These are phyloP conservation scores for Corydoras sp. DNA, from an alignment of 2,113 vertebrate genomes.

Conservation along the genomic window DNA sequence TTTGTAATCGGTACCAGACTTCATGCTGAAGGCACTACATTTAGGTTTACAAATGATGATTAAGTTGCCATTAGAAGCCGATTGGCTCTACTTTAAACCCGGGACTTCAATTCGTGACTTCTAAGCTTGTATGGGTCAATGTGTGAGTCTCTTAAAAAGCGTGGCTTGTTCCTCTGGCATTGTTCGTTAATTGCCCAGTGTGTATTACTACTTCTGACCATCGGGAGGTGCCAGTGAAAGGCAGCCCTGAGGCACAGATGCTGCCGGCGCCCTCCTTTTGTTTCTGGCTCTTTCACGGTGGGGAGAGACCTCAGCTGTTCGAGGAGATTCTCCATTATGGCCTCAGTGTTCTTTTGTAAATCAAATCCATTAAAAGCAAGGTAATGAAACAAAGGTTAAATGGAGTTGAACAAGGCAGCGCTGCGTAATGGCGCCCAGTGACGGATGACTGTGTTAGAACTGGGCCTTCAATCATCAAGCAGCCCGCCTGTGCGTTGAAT, in stretches of 20 bases:
- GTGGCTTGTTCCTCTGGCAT: no score
- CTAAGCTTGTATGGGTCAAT: neutral
- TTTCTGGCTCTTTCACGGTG: slow-evolving; percentile 61
- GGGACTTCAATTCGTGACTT: neutral
- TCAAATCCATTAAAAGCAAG: slow-evolving; percentile 75
- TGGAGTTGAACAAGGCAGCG: slow-evolving; percentile 60
- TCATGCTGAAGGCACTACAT: no score
- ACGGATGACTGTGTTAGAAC: slow-evolving; percentile 38
- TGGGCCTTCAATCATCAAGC: slow-evolving; percentile 19
- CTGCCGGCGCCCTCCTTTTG: slow-evolving; percentile 66
- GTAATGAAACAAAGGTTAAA: slow-evolving; percentile 74
- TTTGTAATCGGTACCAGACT: no score
- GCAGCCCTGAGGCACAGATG: slow-evolving; percentile 67
- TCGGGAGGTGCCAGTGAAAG: slow-evolving; percentile 54
- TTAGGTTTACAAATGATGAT: no score
- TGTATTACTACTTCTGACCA: slow-evolving; percentile 42
- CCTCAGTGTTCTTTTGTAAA: slow-evolving; percentile 77
- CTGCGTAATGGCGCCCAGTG: slow-evolving; percentile 50
- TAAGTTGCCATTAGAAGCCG: no score
- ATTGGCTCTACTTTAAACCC: no score
- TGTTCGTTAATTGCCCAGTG: neutral
- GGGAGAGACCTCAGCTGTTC: slow-evolving; percentile 74
- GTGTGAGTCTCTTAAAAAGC: neutral
- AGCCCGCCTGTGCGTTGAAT: slow-evolving; percentile 22
- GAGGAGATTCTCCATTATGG: slow-evolving; percentile 75